Evolutionary conservation across 2,888 invertebrate species (phyloP).

Genomic region (Calliphora vomitoria): DNA sequence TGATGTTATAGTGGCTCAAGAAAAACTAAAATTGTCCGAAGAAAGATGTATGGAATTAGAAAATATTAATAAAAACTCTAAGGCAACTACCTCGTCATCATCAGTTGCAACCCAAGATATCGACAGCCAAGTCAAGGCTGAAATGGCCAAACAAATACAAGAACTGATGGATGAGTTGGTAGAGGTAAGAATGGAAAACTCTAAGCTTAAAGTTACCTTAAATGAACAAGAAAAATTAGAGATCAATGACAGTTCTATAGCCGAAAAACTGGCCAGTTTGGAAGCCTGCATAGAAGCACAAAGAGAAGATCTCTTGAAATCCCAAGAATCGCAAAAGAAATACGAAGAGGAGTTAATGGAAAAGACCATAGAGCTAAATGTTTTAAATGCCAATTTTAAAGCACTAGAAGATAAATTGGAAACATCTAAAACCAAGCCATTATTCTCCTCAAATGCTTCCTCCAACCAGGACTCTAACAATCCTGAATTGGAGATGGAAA

Average conservation of each 20-base stretch:
- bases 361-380: constrained; percentile 86
- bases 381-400: constrained; percentile 84
- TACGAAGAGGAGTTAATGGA: constrained; percentile 86
- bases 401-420: constrained; percentile 83
- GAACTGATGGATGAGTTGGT: constrained; percentile 76
- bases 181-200: constrained; percentile 64
- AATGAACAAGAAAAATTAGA: constrained; percentile 84
- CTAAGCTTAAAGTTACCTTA: constrained; percentile 50
- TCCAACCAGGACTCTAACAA: constrained; percentile 73
- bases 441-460: constrained; percentile 79
- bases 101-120: constrained; percentile 58
- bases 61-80: constrained; percentile 5
- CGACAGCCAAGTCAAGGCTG: constrained; percentile 78
- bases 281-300: constrained; percentile 85
- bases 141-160: constrained; percentile 82
- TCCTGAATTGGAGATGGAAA: constrained; percentile 80
- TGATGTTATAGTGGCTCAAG: constrained; percentile 82
- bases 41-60: constrained; percentile 78
- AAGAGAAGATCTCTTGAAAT: constrained; percentile 85
- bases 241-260: constrained; percentile 85
- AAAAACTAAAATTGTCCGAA: constrained; percentile 83
- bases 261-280: constrained; percentile 82
- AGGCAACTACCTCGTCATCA: neutral
- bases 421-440: constrained; percentile 79
- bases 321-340: constrained; percentile 86